Conservation (phyloP, 2,797 vertebrate genomes). For the Siniperca undulata region DNA sequence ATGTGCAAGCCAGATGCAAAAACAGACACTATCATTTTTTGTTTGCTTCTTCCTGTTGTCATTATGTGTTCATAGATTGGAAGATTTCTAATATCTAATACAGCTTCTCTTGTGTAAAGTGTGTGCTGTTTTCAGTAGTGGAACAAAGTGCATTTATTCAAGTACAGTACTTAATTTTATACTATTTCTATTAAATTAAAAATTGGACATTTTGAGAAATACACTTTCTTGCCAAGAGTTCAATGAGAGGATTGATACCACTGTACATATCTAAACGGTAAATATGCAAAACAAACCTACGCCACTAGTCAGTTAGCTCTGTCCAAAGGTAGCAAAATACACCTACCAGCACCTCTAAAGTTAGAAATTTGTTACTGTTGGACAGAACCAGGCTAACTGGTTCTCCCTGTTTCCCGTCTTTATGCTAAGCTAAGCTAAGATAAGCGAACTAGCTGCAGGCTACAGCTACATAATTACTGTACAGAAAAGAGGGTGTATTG, state of each 20-base stretch:
- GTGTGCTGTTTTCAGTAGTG: neutral
- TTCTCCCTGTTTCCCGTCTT: neutral
- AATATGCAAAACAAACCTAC: no score
- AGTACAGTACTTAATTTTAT: neutral
- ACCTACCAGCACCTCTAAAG: neutral
- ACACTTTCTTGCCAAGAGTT: neutral
- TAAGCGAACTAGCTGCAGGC: neutral
- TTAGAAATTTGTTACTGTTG: neutral
- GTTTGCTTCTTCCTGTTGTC: conserved; percentile 18
- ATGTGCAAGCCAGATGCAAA: conserved; percentile 7
- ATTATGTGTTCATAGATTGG: neutral
- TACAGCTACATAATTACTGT: neutral
- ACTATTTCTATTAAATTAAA: neutral
- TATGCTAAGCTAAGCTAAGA: conserved; percentile 3
- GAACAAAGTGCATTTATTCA: neutral
- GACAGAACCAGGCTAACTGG: neutral
- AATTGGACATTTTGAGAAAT: neutral
- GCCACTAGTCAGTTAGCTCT: neutral
- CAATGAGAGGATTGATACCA: neutral
- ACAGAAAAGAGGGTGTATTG: neutral
- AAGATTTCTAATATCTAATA: conserved; percentile 12
- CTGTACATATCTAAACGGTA: neutral
- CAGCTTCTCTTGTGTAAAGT: neutral
- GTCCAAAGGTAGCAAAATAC: neutral
- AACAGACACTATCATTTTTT: neutral